Conservation (phyloP, 2,797 vertebrate genomes). For the Gymnodraco acuticeps region DNA sequence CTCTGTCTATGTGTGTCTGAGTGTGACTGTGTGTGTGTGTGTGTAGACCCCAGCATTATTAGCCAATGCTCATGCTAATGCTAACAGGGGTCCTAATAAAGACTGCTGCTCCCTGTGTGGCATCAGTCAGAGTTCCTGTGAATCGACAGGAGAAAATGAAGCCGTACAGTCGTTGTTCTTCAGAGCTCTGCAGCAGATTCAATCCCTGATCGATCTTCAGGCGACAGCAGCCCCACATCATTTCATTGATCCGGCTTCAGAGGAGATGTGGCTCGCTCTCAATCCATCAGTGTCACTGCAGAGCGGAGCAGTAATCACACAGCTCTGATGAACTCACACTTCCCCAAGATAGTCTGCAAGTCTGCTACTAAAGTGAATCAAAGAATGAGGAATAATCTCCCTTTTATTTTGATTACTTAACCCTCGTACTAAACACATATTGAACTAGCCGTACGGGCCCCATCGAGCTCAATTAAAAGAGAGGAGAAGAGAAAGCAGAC, state of each 20-base stretch:
- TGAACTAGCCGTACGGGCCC: no score
- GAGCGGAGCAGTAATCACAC: constrained; percentile 8
- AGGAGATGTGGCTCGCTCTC: constrained; percentile 34
- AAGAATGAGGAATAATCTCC: not conserved
- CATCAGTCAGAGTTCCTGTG: constrained; percentile 66
- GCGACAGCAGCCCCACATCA: constrained; percentile 54
- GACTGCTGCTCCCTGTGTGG: constrained; percentile 31
- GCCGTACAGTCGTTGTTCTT: constrained; percentile 56
- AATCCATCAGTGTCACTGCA: not conserved
- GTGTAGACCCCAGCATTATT: no score
- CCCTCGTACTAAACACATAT: not conserved
- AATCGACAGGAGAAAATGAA: constrained; percentile 72
- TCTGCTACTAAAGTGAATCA: not conserved
- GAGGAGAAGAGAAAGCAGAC: no score
- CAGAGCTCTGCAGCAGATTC: constrained; percentile 63
- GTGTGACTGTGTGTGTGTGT: no score
- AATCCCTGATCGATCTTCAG: constrained; percentile 64
- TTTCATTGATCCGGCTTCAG: constrained; percentile 55
- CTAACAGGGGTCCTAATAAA: no score
- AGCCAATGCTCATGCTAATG: no score
- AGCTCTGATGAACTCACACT: not conserved
- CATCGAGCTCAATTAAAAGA: not conserved
- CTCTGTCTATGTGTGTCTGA: no score
- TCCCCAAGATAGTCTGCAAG: no score
- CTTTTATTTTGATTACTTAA: not conserved